Conservation (phyloP, 1,140 invertebrate genomes). For the Scaptomyza montana region DNA sequence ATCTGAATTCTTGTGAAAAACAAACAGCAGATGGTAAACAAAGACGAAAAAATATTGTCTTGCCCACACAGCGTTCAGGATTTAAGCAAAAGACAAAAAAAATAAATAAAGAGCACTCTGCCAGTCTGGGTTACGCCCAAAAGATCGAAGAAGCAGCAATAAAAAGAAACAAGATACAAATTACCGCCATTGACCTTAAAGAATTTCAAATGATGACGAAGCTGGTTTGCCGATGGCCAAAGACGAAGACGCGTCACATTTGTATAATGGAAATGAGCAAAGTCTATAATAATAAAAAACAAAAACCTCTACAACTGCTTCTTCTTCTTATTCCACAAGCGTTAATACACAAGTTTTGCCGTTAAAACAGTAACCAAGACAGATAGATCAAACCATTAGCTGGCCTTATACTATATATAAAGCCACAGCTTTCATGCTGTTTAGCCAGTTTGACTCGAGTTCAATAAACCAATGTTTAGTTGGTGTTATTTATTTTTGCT, state of each 20-base stretch:
- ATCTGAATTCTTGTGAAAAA: constrained; percentile 12
- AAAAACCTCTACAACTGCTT: neutral
- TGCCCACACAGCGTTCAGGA: neutral
- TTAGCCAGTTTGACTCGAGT: constrained; percentile 46
- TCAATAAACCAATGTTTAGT: constrained; percentile 56
- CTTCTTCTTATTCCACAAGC: constrained; percentile 23
- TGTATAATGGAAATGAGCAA: constrained; percentile 72
- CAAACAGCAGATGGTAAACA: constrained; percentile 25
- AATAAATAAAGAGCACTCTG: neutral
- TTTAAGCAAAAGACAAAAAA: neutral
- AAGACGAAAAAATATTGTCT: neutral
- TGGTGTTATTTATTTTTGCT: constrained; percentile 13
- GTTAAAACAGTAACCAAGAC: constrained; percentile 35
- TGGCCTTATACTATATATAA: constrained; percentile 7
- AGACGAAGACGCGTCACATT: constrained; percentile 46
- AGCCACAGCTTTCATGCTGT: constrained; percentile 41
- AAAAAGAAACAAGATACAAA: neutral
- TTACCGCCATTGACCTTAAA: constrained; percentile 47
- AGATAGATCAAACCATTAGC: neutral
- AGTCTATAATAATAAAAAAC: constrained; percentile 22
- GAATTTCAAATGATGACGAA: constrained; percentile 53
- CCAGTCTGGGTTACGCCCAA: too few relatives aligned
- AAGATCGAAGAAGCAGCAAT: neutral
- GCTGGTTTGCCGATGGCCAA: constrained; percentile 10
- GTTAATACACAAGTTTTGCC: constrained; percentile 51